Conservation (phyloP, 2,113 vertebrate genomes). For the Indri indri region DNA sequence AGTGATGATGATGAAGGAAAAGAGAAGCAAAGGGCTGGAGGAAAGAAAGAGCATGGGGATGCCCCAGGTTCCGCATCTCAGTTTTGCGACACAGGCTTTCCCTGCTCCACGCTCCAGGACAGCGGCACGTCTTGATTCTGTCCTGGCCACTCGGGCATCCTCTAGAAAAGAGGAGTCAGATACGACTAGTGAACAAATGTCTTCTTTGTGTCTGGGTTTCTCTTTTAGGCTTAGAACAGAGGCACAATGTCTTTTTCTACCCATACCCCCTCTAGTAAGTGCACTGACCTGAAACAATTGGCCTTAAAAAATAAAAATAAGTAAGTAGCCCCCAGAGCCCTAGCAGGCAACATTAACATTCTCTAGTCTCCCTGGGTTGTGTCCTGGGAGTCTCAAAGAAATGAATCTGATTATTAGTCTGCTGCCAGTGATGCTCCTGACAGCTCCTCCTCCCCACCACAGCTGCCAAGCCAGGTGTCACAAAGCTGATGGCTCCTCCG, state of each 20-base stretch:
- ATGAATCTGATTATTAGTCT: constrained; percentile 63
- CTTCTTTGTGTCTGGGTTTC: constrained; percentile 6
- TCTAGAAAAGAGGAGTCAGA: not conserved
- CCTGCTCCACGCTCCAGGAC: rapidly evolving
- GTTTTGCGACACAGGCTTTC: not conserved
- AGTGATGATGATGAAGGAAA: not conserved
- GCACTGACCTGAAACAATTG: constrained; percentile 61
- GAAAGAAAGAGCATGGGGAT: not conserved
- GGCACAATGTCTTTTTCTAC: not conserved
- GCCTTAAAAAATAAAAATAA: constrained; percentile 76
- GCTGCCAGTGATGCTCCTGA: constrained; percentile 7
- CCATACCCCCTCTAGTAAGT: constrained; percentile 55
- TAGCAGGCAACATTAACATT: constrained; percentile 53
- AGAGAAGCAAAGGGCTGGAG: not conserved
- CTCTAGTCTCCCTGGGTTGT: not conserved
- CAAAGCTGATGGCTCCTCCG: not conserved
- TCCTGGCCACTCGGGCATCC: not conserved
- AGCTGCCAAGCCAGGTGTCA: constrained; percentile 23
- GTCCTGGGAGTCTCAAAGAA: constrained; percentile 63
- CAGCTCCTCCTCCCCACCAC: not conserved
- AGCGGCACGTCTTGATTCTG: not conserved
- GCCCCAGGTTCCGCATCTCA: not conserved
- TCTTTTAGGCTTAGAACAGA: constrained; percentile 13
- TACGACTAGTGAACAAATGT: not conserved
- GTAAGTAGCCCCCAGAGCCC: constrained; percentile 42